Evolutionary conservation across 2,113 vertebrate genomes (phyloP), one percentile per base, ranked within the genome.

Genomic region (Poeciliopsis retropinna): DNA sequence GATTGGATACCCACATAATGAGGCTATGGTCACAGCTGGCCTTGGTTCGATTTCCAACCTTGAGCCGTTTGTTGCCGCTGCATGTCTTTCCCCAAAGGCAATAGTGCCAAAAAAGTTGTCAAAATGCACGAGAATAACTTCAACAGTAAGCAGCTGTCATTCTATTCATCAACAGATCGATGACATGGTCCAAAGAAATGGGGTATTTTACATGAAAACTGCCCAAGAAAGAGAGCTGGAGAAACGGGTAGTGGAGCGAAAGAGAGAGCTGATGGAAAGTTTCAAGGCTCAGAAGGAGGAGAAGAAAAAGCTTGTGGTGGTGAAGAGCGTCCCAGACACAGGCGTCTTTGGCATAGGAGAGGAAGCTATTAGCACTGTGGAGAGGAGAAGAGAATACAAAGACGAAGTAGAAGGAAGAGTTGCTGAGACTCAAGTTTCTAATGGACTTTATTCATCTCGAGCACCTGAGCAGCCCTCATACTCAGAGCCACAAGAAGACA

Each of bases 151-250:
- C 30, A 31, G n/a, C 37, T 25, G 13, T 37, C 30, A 22, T 22
- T 62, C 30, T 29, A 0, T 79, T 61, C 15, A 1, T 75, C 22
- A 47, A 71, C 79, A 95, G 94, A 91, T 95, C 62, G 91, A 94
- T 29, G 41, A 60, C 5, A 85, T 95, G 87, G 88, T 85, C 1
- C 32, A 73, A 65, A 65, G 28, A 66, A 89, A 84, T 0, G 92
- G 93, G 1, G 82, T 87, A 5, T 91, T 73, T 76, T 51, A 39
- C 44, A 11, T 78, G 37, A 87, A 88, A 72, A 75, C 88, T 4
- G n/a, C 22, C n/a, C 67, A 78, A 67, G 83, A 86, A 8, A 82
- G 30, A 44, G 79, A 84, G 5, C 37, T 85, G 66, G 89, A 88
- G 29, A 79, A 65, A 37, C 70, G 22, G 34, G 76, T 78, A 27